phyloP scores from a whole-genome alignment of 2,888 invertebrate species.

The Drosophila mimica region DNA sequence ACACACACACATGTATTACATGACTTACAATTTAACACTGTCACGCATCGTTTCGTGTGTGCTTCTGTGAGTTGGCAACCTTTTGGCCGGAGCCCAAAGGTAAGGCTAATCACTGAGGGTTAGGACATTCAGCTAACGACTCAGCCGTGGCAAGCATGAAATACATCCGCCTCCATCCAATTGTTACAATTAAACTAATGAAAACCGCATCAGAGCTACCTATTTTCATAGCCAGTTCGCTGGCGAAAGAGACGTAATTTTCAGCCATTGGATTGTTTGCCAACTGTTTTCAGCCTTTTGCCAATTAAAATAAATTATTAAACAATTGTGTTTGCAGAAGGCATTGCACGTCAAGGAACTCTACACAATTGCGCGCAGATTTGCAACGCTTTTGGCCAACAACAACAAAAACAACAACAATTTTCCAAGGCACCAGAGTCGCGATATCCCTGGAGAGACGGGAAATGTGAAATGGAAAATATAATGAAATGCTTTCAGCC shows the following conservation, averaged over 20 bases:
- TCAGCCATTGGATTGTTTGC: constrained; percentile 34
- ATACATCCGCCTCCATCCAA: constrained; percentile 38
- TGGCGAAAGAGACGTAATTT: constrained; percentile 13
- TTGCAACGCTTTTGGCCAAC: constrained; percentile 58
- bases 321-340: constrained; percentile 64
- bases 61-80: constrained; percentile 52
- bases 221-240: constrained; percentile 71
- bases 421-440: constrained; percentile 30
- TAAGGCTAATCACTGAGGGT: constrained; percentile 67
- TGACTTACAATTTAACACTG: constrained; percentile 73
- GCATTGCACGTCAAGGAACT: constrained; percentile 39
- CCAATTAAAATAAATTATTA: constrained; percentile 81
- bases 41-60: constrained; percentile 74
- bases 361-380: constrained; percentile 69
- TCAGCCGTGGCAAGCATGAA: constrained; percentile 20
- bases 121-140: constrained; percentile 37
- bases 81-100: constrained; percentile 59
- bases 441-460: constrained; percentile 43
- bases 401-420: constrained; percentile 17
- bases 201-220: constrained; percentile 73
- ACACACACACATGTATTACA: constrained; percentile 1
- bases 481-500: constrained; percentile 66
- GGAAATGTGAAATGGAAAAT: constrained; percentile 53
- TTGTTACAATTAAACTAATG: constrained; percentile 77
- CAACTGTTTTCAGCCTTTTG: constrained; percentile 50